A percentile compares a stretch with the other conserved stretches of the same genome.
Evolutionary conservation across 2,888 invertebrate species (phyloP).

Genomic region (Rhagium mordax): DNA sequence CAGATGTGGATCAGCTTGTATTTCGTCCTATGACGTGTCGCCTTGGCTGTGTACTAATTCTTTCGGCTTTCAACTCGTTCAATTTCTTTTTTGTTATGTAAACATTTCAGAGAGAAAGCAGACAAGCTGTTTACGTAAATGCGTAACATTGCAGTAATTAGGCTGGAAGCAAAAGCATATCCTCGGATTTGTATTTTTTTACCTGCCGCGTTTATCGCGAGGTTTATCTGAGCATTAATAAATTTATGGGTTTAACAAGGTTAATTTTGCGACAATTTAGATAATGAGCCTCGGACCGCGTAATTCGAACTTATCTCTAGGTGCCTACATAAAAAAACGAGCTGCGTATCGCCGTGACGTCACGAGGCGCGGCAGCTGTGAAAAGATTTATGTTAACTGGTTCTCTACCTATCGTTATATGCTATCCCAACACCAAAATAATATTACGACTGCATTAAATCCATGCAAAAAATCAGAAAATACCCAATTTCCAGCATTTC

Average conservation of each 20-base stretch:
- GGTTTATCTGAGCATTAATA: background rate
- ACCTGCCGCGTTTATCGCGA: background rate
- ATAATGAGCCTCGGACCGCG: background rate
- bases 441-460: slow-evolving; percentile 9
- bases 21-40: slow-evolving; percentile 45
- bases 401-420: background rate
- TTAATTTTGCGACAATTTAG: background rate
- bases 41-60: slow-evolving; percentile 51
- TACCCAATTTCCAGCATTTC: slow-evolving; percentile 9
- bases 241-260: background rate
- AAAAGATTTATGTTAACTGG: background rate
- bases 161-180: background rate
- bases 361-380: background rate
- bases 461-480: slow-evolving; percentile 36
- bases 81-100: background rate
- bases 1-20: slow-evolving; percentile 36
- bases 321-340: background rate
- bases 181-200: background rate
- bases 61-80: slow-evolving; percentile 13
- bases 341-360: background rate
- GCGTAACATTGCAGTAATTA: background rate
- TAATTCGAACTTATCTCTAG: background rate
- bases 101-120: background rate
- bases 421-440: slow-evolving; percentile 33
- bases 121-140: background rate